Evolutionary conservation across 2,888 invertebrate genomes (phyloP), one percentile per base, ranked within the genome.

Genomic region (Cheilosia vernalis): DNA sequence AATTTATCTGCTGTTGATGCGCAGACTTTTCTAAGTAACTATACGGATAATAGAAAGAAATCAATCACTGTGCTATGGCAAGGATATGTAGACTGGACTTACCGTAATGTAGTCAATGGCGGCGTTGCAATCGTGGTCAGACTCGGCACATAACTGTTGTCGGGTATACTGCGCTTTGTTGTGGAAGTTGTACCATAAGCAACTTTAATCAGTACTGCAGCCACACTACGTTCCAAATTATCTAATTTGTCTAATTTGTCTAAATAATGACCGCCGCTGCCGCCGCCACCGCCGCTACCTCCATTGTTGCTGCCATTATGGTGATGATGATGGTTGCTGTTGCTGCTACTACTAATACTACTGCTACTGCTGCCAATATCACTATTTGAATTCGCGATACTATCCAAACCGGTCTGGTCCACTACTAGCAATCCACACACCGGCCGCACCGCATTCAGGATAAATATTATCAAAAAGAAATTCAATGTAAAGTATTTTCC

Each of bases 161-260:
- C 95, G 15, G 95, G 94, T 87, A 95, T 95, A 87, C 94, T 94
- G 13, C 95, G 92, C 89, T 95, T 95, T n/a, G 95, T 95, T 33
- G 95, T 95, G 1, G 92, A 92, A 37, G 94, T 93, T 74, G 94
- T 94, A 19, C 94, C 95, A 88, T 95, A 95, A 0, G 95, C 95
- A 55, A 95, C 95, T 91, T 95, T 95, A 88, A 94, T 95, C 88
- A 95, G 93, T 64, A 95, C 94, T 24, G 95, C 95, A 7, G 94
- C 95, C 47, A 95, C 93, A 89, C 94, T 95, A 88, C 95, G 94
- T 89, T 95, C 95, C 88, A 95, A 91, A 88, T 92, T 91, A 88
- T 94, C 93, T 83, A 94, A 37, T 37, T 37, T 37, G 37, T 37
- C 37, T 37, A 47, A 92, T 87, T 94, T 93, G 88, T 94, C 95